A percentile compares a stretch with the other conserved stretches of the same genome.
phyloP scores from a whole-genome alignment of 1,140 invertebrate genomes.

The Drosophila sproati region DNA sequence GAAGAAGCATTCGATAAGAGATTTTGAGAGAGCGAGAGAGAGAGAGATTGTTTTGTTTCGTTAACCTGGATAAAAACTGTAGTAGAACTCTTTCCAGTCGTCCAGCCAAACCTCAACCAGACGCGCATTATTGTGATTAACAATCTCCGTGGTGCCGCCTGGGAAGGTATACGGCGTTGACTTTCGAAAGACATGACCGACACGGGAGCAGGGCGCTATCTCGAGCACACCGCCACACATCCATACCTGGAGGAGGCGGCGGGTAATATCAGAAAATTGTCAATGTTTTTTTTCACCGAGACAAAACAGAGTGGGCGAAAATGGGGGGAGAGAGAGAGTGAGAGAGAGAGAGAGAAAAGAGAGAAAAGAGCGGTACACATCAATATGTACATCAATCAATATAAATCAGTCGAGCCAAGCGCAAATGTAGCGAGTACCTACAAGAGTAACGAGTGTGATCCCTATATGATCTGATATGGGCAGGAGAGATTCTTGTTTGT shows the following conservation, averaged over 20 bases:
- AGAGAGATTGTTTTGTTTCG: constrained; percentile 56
- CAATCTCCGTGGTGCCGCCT: constrained; percentile 98
- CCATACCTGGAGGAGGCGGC: constrained; percentile 91
- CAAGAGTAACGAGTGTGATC: constrained; percentile 4
- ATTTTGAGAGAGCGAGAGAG: constrained; percentile 35
- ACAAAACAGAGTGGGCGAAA: constrained; percentile 22
- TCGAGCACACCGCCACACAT: constrained; percentile 97
- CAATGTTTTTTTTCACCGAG: constrained; percentile 13
- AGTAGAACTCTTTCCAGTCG: constrained; percentile 99
- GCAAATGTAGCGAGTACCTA: constrained; percentile 35
- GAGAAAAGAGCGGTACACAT: constrained; percentile 53
- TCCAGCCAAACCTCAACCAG: constrained; percentile 99
- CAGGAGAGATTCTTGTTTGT: not conserved
- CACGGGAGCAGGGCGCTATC: constrained; percentile 96
- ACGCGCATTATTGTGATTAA: constrained; percentile 99
- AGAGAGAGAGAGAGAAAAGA: constrained; percentile 33
- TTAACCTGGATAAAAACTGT: constrained; percentile 97
- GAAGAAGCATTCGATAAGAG: constrained; percentile 27
- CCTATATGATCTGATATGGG: not conserved
- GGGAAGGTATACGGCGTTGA: constrained; percentile 99
- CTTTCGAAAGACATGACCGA: constrained; percentile 99
- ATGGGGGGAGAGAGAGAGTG: constrained; percentile 14
- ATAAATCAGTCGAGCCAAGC: constrained; percentile 45
- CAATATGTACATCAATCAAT: constrained; percentile 40
- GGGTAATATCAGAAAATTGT: constrained; percentile 19